Evolutionary conservation across 2,888 invertebrate species (phyloP), one percentile per base, ranked within the genome.

Genomic region (Cosmia pyralina): DNA sequence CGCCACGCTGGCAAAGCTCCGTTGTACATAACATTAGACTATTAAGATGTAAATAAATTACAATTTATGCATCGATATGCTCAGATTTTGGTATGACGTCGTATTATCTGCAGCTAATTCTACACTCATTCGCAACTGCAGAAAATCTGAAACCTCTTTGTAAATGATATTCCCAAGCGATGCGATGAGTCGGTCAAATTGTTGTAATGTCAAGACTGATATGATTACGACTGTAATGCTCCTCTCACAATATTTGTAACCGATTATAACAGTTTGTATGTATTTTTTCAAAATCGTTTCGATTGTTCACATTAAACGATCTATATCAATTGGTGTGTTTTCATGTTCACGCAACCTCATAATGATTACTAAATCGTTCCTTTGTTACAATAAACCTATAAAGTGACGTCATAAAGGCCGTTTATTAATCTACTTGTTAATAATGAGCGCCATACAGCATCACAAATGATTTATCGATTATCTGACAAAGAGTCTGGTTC

Each of bases 261-360:
- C 89, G 75, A 90, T 87, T 83, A 52, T 80, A 86, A 86, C 89
- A 89, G 84, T 87, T 91, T 86, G 86, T 92, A 91, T 90, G 91
- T 93, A 94, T 94, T 94, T 94, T 94, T 93, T 90, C 91, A 90
- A 89, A 92, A 92, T 90, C 90, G 90, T 93, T 93, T 91, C 89
- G 84, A 91, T 92, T 92, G 91, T 93, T 94, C 92, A 85, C 88
- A 95, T 92, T 95, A 95, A 94, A 95, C 86, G 89, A 91, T 91
- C 88, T 92, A 91, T 91, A 92, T 90, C 70, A 62, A 70, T 69
- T 44, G 64, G 62, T 76, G 63, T 88, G 71, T 87, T 90, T 89
- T 87, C 72, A 72, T 82, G 73, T 72, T 70, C 11, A 50, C 71
- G 63, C 62, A 67, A 77, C 50, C 50, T 59, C 22, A 48, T 58